phyloP scores from a whole-genome alignment of 2,888 invertebrate species.

The Vannuccia rotundouncinata region DNA sequence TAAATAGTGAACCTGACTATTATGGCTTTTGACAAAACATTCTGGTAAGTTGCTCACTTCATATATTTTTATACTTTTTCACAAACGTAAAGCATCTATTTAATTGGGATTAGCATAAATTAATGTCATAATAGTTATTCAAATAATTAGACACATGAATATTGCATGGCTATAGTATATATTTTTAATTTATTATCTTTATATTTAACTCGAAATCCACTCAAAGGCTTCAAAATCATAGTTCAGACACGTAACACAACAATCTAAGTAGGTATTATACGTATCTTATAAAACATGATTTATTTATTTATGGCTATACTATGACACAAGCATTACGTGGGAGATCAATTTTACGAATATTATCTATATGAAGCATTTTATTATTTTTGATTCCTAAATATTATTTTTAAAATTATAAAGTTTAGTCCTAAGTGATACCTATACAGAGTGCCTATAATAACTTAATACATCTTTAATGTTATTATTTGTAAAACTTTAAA shows the following conservation, averaged over 20 bases:
- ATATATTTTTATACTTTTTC: background rate
- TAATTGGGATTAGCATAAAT: slow-evolving; percentile 23
- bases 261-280: background rate
- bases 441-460: no score
- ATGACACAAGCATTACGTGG: no score
- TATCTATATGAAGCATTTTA: no score
- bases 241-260: background rate
- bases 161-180: background rate
- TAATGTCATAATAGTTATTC: background rate
- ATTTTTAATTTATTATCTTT: background rate
- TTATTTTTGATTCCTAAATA: no score
- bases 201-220: background rate
- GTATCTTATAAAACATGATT: no score
- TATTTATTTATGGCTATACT: slow-evolving; percentile 8
- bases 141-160: background rate
- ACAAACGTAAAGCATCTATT: background rate
- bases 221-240: background rate
- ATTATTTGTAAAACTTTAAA: no score
- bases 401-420: no score
- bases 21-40: background rate
- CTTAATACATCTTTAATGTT: no score
- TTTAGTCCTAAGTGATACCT: no score
- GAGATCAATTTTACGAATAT: no score
- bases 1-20: no score
- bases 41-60: background rate